These are phyloP conservation scores for Drosophila anceps DNA, from an alignment of 2,888 invertebrate species.

Conservation along the genomic window DNA sequence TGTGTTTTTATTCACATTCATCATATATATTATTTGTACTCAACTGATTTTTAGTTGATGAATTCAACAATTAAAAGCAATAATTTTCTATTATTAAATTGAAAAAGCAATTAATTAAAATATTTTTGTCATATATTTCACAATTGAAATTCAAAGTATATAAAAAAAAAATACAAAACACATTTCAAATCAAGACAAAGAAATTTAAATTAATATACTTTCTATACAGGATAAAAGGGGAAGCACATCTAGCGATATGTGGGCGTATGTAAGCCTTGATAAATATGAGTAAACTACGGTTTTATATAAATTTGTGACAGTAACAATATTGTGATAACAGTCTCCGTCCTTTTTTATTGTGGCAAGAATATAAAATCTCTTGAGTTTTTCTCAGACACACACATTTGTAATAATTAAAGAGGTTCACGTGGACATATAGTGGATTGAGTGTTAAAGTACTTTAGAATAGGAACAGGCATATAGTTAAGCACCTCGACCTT, in stretches of 20 bases:
- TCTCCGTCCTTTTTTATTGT: constrained; percentile 4
- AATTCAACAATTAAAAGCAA: not conserved
- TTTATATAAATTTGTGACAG: constrained; percentile 9
- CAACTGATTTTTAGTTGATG: not conserved
- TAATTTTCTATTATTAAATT: not conserved
- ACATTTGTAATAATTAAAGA: not conserved
- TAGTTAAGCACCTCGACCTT: constrained; percentile 21
- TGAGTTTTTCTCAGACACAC: not conserved
- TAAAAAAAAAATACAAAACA: not conserved
- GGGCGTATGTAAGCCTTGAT: not conserved
- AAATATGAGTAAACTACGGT: not conserved
- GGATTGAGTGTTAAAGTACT: constrained; percentile 5
- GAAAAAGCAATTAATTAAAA: not conserved
- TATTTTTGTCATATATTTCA: constrained; percentile 1
- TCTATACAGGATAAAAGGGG: constrained; percentile 2
- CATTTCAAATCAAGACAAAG: not conserved
- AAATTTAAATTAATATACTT: not conserved
- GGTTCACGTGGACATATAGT: not conserved
- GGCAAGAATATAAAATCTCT: constrained; percentile 29
- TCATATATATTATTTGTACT: not conserved
- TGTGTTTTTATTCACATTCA: not conserved
- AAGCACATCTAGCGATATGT: constrained; percentile 3
- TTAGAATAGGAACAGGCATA: constrained; percentile 19
- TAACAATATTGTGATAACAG: constrained; percentile 16
- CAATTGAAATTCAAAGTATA: not conserved